Conservation (phyloP, 2,797 vertebrate species). For the Sebastes itinus region DNA sequence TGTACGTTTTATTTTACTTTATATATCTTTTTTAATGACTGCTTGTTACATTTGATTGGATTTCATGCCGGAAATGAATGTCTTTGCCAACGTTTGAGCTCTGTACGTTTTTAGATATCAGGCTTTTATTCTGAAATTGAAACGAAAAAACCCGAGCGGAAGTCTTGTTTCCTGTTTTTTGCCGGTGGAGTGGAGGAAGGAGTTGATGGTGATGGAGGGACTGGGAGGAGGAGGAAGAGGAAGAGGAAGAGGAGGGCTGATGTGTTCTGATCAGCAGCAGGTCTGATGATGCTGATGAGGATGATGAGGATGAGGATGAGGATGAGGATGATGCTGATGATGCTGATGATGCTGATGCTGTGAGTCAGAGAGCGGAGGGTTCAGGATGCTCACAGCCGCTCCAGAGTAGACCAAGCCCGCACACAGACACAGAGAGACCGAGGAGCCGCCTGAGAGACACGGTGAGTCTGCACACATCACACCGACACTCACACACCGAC, state of each 20-base stretch:
- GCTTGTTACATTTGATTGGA: not conserved
- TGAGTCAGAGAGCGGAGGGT: conserved; percentile 64
- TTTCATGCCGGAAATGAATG: not conserved
- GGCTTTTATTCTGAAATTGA: conserved; percentile 48
- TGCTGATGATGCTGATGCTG: conserved; percentile 42
- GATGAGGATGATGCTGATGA: conserved; percentile 32
- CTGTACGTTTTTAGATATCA: not conserved
- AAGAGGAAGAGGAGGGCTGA: conserved; percentile 36
- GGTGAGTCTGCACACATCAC: conserved; percentile 54
- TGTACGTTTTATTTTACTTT: not conserved
- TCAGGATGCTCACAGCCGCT: conserved; percentile 58
- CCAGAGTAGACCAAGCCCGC: conserved; percentile 34
- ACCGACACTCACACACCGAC: conserved; percentile 1
- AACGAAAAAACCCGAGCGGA: not conserved
- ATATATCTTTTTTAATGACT: not conserved
- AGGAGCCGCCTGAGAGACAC: conserved; percentile 42
- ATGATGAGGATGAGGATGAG: conserved; percentile 9
- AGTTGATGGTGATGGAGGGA: conserved; percentile 39
- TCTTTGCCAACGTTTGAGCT: not conserved
- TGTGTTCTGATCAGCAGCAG: conserved; percentile 44
- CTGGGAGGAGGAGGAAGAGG: conserved; percentile 35
- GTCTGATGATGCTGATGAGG: conserved; percentile 50
- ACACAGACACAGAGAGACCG: not conserved
- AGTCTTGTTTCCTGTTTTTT: conserved; percentile 6
- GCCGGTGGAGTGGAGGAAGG: conserved; percentile 9